Evolutionary conservation across 2,797 vertebrate genomes (phyloP).

Genomic region (Sphenodon punctatus): DNA sequence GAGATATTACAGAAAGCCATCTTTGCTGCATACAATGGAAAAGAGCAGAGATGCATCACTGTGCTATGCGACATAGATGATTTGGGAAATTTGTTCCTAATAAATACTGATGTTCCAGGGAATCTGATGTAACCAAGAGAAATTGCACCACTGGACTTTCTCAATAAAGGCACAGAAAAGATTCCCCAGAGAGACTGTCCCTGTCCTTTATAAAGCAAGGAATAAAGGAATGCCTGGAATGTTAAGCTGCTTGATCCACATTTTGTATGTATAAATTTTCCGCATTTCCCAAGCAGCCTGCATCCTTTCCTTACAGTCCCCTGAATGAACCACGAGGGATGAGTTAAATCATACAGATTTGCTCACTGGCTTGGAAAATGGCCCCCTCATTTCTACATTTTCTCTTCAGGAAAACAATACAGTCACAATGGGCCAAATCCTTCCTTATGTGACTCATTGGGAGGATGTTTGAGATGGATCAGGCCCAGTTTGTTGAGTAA

Average conservation of each 20-base stretch:
- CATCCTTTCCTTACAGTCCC: neutral
- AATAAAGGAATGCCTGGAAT: neutral
- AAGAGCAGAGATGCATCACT: neutral
- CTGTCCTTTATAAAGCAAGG: neutral
- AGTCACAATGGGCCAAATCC: conserved; percentile 15
- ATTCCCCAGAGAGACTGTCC: neutral
- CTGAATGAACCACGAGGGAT: conserved; percentile 8
- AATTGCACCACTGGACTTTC: neutral
- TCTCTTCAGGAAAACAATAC: conserved; percentile 29
- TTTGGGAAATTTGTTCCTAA: neutral
- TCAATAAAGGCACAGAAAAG: neutral
- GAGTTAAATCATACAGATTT: conserved; percentile 14
- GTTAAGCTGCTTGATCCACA: neutral
- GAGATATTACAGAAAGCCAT: neutral
- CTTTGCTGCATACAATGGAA: neutral
- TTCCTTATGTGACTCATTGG: conserved; percentile 34
- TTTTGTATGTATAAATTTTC: neutral
- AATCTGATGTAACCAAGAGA: neutral
- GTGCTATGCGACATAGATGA: neutral
- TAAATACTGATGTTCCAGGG: neutral
- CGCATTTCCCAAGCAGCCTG: neutral
- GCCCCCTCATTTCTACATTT: neutral
- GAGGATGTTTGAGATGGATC: conserved; percentile 46
- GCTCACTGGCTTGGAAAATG: neutral
- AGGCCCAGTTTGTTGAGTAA: conserved; percentile 16